These are phyloP conservation scores for Creontiades dilutus DNA, from an alignment of 2,888 invertebrate genomes.

Conservation along the genomic window DNA sequence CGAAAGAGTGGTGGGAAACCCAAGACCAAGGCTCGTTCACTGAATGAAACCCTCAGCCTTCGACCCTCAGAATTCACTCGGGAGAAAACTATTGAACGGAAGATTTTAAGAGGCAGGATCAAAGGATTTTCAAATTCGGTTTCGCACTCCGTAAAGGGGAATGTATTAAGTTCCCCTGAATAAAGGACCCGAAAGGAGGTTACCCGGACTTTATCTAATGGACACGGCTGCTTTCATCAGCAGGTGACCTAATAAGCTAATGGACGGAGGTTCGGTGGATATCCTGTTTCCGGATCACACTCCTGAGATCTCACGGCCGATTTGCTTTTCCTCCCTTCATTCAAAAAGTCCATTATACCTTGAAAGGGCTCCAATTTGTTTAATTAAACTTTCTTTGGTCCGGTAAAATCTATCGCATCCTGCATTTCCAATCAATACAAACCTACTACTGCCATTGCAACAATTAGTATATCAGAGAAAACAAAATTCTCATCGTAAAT, in stretches of 20 bases:
- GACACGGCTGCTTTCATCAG: constrained; percentile 27
- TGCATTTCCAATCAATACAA: background rate
- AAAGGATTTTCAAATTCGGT: constrained; percentile 34
- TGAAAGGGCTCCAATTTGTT: background rate
- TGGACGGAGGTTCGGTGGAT: background rate
- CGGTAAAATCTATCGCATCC: background rate
- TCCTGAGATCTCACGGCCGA: constrained; percentile 18
- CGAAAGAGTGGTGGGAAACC: background rate
- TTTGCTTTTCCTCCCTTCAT: background rate
- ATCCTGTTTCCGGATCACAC: constrained; percentile 16
- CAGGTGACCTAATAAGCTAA: constrained; percentile 39
- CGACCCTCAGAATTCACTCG: background rate
- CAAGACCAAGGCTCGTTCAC: background rate
- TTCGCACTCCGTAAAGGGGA: background rate
- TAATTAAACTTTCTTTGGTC: background rate
- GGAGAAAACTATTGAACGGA: background rate
- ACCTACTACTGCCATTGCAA: background rate
- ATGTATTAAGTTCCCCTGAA: constrained; percentile 4
- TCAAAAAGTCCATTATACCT: constrained; percentile 32
- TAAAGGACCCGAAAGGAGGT: constrained; percentile 10
- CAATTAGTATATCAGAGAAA: too few relatives aligned
- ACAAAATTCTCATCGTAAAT: too few relatives aligned
- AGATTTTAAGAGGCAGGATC: constrained; percentile 23
- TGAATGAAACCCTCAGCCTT: background rate
- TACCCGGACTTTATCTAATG: constrained; percentile 22